Conservation (phyloP, 2,888 invertebrate genomes). For the Tenthredo livida region DNA sequence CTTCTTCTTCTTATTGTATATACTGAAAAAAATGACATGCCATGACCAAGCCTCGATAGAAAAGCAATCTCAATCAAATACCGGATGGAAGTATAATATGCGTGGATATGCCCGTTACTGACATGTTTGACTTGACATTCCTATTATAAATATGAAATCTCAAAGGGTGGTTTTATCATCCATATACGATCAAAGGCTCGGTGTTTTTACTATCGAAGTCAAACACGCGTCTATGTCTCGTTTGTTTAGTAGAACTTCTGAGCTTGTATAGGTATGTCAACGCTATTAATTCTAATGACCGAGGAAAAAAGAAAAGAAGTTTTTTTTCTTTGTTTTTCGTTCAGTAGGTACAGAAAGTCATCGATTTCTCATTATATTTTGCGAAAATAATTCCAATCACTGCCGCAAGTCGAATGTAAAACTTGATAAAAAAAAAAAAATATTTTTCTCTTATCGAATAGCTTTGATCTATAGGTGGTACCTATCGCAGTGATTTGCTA, state of each 20-base stretch:
- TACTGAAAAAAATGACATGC: conserved; percentile 3
- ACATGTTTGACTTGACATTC: conserved; percentile 25
- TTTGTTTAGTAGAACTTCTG: background rate
- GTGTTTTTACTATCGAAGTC: too few relatives aligned
- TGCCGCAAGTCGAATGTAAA: background rate
- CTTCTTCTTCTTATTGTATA: background rate
- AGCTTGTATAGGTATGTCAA: background rate
- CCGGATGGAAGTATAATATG: background rate
- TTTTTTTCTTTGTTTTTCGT: too few relatives aligned
- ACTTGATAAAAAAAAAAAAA: background rate
- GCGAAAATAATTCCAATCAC: background rate
- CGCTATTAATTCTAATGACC: background rate
- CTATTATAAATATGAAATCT: background rate
- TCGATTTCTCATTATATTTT: background rate
- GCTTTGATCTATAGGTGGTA: background rate
- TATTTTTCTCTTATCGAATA: background rate
- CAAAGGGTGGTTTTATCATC: background rate
- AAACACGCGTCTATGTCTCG: background rate
- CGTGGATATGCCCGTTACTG: background rate
- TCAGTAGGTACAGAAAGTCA: background rate
- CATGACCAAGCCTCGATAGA: background rate
- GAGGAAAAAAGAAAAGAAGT: background rate
- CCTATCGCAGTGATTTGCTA: background rate
- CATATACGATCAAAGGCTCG: background rate
- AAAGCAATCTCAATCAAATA: conserved; percentile 16